Evolutionary conservation across 35 echinoderm and acorn worm species (phyloP).

Genomic region (Lytechinus pictus): DNA sequence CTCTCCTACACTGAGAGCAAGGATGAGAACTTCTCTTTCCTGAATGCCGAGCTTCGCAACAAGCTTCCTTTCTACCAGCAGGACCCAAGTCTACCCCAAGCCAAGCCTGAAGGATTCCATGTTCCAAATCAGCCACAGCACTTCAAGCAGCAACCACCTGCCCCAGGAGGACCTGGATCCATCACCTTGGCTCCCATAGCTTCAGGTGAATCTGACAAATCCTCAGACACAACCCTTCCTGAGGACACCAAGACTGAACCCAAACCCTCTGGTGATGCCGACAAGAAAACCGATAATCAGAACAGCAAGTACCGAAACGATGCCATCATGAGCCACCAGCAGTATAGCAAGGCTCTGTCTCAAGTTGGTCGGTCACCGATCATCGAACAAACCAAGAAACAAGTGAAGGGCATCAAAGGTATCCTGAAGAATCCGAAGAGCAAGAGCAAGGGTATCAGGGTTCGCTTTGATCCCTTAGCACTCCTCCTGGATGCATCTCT

Average conservation of each 20-base stretch:
- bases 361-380: slow-evolving; percentile 66
- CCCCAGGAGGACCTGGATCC: background rate
- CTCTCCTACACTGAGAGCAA: slow-evolving; percentile 92
- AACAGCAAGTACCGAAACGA: slow-evolving; percentile 67
- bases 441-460: slow-evolving; percentile 68
- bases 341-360: slow-evolving; percentile 79
- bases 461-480: slow-evolving; percentile 95
- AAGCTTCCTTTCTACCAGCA: slow-evolving; percentile 62
- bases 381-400: slow-evolving; percentile 48
- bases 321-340: slow-evolving; percentile 86
- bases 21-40: slow-evolving; percentile 80
- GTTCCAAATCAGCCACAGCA: slow-evolving; percentile 17
- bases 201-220: background rate
- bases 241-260: slow-evolving; percentile 2
- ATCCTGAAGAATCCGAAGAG: slow-evolving; percentile 79
- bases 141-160: background rate
- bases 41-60: slow-evolving; percentile 65
- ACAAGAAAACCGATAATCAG: slow-evolving; percentile 43
- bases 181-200: slow-evolving; percentile 26
- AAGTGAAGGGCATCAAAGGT: slow-evolving; percentile 51
- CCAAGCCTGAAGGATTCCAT: background rate
- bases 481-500: slow-evolving; percentile 93
- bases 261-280: slow-evolving; percentile 20
- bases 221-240: background rate
- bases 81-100: slow-evolving; percentile 7